Conservation (phyloP, 2,113 vertebrate species). For the Hemichromis elongatus region DNA sequence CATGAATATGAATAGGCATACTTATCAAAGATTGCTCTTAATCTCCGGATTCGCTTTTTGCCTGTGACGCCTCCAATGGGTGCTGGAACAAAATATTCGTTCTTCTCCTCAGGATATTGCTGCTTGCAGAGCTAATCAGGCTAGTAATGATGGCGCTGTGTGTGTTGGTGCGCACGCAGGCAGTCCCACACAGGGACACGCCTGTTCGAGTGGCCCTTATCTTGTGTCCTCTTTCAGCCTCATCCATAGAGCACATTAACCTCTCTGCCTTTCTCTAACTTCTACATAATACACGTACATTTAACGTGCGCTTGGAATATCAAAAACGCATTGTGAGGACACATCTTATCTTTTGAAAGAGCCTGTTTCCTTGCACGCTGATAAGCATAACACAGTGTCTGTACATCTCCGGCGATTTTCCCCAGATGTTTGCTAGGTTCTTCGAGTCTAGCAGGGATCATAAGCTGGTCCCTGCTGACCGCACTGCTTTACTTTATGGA, state of each 20-base stretch:
- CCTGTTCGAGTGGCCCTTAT: slow-evolving; percentile 12
- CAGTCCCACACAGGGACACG: slow-evolving; percentile 10
- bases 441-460: background rate
- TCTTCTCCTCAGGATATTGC: slow-evolving; percentile 52
- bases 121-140: slow-evolving; percentile 57
- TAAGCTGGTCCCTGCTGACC: slow-evolving; percentile 19
- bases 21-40: slow-evolving; percentile 40
- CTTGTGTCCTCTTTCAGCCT: slow-evolving; percentile 14
- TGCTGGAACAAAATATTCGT: slow-evolving; percentile 50
- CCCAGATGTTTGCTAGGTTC: background rate
- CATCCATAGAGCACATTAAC: slow-evolving; percentile 25
- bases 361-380: background rate
- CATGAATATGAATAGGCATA: background rate
- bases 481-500: background rate
- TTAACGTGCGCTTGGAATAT: background rate
- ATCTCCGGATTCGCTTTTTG: slow-evolving; percentile 43
- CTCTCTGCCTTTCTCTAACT: background rate
- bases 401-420: background rate
- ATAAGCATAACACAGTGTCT: background rate
- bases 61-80: slow-evolving; percentile 40
- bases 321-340: background rate
- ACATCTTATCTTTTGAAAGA: slow-evolving; percentile 1
- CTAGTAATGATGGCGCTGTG: slow-evolving; percentile 28
- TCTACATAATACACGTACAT: background rate
- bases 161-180: background rate